Evolutionary conservation across 2,797 vertebrate species (phyloP).

Genomic region (Acipenser oxyrinchus): DNA sequence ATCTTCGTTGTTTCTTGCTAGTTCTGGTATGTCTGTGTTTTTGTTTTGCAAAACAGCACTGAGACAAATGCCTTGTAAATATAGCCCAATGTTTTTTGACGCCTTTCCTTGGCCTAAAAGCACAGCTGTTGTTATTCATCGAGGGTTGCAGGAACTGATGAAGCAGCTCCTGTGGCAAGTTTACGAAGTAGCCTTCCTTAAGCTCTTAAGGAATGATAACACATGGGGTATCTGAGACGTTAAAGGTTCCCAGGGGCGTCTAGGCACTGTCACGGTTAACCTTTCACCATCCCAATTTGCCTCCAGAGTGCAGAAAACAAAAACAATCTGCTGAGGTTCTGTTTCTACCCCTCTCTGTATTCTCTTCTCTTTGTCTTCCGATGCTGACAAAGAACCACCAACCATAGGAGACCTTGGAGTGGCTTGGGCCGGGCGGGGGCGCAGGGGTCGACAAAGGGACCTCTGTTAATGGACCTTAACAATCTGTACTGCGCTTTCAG

Average conservation of each 20-base stretch:
- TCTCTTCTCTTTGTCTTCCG: slow-evolving; percentile 36
- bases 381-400: slow-evolving; percentile 31
- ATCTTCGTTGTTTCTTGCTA: too few species aligned
- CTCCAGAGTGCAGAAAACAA: slow-evolving; percentile 25
- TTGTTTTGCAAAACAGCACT: too few species aligned
- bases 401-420: slow-evolving; percentile 37
- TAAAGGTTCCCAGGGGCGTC: slow-evolving; percentile 50
- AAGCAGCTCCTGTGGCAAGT: slow-evolving; percentile 26
- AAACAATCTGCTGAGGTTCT: slow-evolving; percentile 30
- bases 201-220: slow-evolving; percentile 47
- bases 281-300: slow-evolving; percentile 33
- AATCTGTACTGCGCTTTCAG: too few species aligned
- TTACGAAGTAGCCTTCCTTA: slow-evolving; percentile 33
- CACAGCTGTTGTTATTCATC: too few species aligned
- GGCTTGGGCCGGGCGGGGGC: too few species aligned
- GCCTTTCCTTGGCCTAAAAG: too few species aligned
- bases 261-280: slow-evolving; percentile 48
- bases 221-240: slow-evolving; percentile 43
- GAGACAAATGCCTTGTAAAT: too few species aligned
- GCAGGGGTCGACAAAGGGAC: slow-evolving; percentile 46
- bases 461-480: slow-evolving; percentile 11
- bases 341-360: slow-evolving; percentile 27
- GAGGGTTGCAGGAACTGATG: too few species aligned
- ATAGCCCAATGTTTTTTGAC: too few species aligned
- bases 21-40: too few species aligned